A percentile compares a stretch with the other conserved stretches of the same genome.
Evolutionary conservation across 2,888 invertebrate genomes (phyloP).

Genomic region (Drosophila antonietae): DNA sequence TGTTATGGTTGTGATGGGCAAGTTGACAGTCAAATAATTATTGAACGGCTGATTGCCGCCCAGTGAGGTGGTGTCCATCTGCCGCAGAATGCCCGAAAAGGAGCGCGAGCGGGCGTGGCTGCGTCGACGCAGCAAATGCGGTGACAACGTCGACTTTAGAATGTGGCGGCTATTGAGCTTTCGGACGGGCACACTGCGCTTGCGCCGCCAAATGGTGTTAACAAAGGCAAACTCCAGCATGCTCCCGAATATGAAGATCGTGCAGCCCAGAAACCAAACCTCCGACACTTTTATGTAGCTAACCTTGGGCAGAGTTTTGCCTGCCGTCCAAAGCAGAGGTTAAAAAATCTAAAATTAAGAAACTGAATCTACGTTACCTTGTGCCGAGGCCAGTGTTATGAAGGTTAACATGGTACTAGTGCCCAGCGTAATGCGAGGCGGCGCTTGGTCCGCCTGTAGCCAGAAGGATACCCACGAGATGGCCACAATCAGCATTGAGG

Average conservation of each 20-base stretch:
- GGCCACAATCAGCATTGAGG: slow-evolving; percentile 93
- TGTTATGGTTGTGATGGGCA: slow-evolving; percentile 72
- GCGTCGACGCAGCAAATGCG: slow-evolving; percentile 90
- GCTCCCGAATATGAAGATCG: slow-evolving; percentile 93
- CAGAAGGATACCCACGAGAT: slow-evolving; percentile 96
- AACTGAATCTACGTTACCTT: slow-evolving; percentile 84
- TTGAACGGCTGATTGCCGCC: slow-evolving; percentile 87
- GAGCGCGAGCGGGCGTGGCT: slow-evolving; percentile 91
- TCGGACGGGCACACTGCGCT: slow-evolving; percentile 85
- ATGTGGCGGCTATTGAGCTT: slow-evolving; percentile 91
- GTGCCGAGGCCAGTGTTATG: slow-evolving; percentile 93
- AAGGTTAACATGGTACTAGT: slow-evolving; percentile 95
- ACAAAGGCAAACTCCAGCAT: slow-evolving; percentile 95
- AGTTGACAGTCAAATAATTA: slow-evolving; percentile 90
- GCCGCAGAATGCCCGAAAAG: slow-evolving; percentile 66
- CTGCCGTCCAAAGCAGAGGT: slow-evolving; percentile 28
- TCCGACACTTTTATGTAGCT: slow-evolving; percentile 96
- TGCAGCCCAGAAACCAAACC: slow-evolving; percentile 95
- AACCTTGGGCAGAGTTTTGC: slow-evolving; percentile 93
- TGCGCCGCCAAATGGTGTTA: slow-evolving; percentile 94
- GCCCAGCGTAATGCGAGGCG: slow-evolving; percentile 92
- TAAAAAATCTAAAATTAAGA: neutral
- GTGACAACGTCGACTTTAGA: slow-evolving; percentile 92
- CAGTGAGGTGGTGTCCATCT: slow-evolving; percentile 85
- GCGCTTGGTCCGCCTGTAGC: slow-evolving; percentile 93